Conservation (phyloP, 2,113 vertebrate species). For the Gymnarchus niloticus region DNA sequence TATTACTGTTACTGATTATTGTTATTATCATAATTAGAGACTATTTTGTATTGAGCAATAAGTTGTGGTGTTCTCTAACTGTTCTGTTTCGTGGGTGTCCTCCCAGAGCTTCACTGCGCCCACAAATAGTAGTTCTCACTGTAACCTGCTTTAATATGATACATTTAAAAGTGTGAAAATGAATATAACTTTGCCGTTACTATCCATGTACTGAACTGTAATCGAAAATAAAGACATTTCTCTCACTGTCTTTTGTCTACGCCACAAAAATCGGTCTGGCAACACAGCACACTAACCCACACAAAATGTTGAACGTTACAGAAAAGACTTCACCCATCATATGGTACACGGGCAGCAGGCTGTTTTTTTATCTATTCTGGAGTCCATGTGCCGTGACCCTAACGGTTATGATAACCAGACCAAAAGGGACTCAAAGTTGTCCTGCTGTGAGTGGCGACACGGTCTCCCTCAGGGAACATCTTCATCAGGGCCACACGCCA, state of each 20-base stretch:
- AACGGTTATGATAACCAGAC: not conserved
- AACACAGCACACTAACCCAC: not conserved
- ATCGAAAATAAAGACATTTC: constrained; percentile 46
- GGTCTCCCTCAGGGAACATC: not conserved
- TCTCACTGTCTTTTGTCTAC: constrained; percentile 5
- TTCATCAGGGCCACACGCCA: not conserved
- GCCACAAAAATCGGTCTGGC: not conserved
- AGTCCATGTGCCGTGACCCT: not conserved
- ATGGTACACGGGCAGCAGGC: not conserved
- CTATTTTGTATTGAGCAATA: constrained; percentile 68
- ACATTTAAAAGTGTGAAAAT: constrained; percentile 52
- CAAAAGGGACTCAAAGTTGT: not conserved
- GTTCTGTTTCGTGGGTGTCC: constrained; percentile 43
- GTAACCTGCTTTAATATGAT: constrained; percentile 53
- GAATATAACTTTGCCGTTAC: constrained; percentile 56
- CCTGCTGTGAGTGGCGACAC: not conserved
- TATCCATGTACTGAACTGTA: constrained; percentile 62
- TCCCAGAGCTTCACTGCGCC: constrained; percentile 44
- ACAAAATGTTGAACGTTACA: not conserved
- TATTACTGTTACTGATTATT: constrained; percentile 45
- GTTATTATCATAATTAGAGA: constrained; percentile 44
- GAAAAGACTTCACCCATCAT: not conserved
- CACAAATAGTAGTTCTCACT: constrained; percentile 46
- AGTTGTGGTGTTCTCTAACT: constrained; percentile 50
- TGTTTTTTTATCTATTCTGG: too few relatives aligned